phyloP scores from a whole-genome alignment of 1,140 invertebrate species.

The fruit fly (Drosophila melanogaster) region DNA sequence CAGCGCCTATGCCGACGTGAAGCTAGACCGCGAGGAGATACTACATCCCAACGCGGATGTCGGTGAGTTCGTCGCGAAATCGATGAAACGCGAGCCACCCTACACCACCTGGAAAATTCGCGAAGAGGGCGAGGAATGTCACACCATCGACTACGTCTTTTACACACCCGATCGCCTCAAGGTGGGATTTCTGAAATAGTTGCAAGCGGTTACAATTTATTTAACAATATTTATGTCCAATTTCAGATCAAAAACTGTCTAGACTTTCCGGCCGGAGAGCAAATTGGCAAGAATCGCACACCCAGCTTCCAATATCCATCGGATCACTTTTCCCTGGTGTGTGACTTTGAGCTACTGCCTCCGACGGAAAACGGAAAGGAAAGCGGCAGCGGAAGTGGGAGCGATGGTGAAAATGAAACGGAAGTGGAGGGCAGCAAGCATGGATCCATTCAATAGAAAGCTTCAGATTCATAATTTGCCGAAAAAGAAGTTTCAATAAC shows the following conservation, averaged over 20 bases:
- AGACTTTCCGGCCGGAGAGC: slow-evolving; percentile 88
- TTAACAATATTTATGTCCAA: too few species aligned
- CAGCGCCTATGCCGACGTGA: slow-evolving; percentile 86
- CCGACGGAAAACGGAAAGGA: slow-evolving; percentile 10
- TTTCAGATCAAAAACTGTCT: slow-evolving; percentile 86
- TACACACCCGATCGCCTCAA: slow-evolving; percentile 87
- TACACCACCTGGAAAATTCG: slow-evolving; percentile 93
- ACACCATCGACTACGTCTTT: slow-evolving; percentile 93
- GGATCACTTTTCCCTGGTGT: slow-evolving; percentile 92
- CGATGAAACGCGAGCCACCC: slow-evolving; percentile 87
- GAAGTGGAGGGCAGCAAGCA: slow-evolving; percentile 27
- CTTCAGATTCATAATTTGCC: slow-evolving; percentile 33
- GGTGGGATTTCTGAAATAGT: slow-evolving; percentile 19
- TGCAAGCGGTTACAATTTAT: neutral
- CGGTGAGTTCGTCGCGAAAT: slow-evolving; percentile 59
- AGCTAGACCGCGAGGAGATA: slow-evolving; percentile 47
- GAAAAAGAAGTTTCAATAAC: slow-evolving; percentile 63
- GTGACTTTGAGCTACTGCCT: slow-evolving; percentile 87
- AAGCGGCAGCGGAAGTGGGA: slow-evolving; percentile 21
- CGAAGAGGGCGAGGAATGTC: slow-evolving; percentile 89
- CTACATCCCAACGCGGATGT: slow-evolving; percentile 30
- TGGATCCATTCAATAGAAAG: slow-evolving; percentile 46
- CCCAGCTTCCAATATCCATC: slow-evolving; percentile 90
- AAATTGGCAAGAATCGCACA: slow-evolving; percentile 89
- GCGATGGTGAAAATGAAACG: slow-evolving; percentile 15